Percentiles rank a stretch among this genome's conserved stretches.
Conservation (phyloP, 2,888 invertebrate species). For the Andrena dorsata region DNA sequence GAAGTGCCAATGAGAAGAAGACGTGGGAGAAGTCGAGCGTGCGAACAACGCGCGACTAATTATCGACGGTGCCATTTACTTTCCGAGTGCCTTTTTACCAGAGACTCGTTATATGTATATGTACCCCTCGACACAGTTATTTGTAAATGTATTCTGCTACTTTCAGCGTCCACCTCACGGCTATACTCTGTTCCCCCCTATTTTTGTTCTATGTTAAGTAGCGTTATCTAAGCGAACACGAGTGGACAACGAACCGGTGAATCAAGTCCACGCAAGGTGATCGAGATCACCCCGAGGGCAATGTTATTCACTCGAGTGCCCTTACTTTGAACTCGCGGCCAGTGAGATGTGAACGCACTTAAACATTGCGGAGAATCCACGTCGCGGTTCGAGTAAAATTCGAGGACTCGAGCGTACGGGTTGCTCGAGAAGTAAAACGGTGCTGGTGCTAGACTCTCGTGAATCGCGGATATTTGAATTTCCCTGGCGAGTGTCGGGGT, state of each 20-base stretch:
- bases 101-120: slow-evolving; percentile 51
- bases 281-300: background rate
- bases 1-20: slow-evolving; percentile 34
- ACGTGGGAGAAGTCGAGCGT: slow-evolving; percentile 13
- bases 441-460: background rate
- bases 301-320: background rate
- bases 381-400: background rate
- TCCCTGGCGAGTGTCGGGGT: slow-evolving; percentile 18
- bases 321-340: background rate
- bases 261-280: slow-evolving; percentile 1
- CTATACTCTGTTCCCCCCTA: slow-evolving; percentile 27
- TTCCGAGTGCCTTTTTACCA: slow-evolving; percentile 63
- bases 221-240: background rate
- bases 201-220: slow-evolving; percentile 5
- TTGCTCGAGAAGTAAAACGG: background rate
- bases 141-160: slow-evolving; percentile 55
- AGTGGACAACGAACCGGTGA: background rate
- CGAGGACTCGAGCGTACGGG: background rate
- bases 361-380: background rate
- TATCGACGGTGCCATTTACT: slow-evolving; percentile 77
- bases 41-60: slow-evolving; percentile 44
- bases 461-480: slow-evolving; percentile 10
- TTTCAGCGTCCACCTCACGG: slow-evolving; percentile 20
- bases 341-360: background rate
- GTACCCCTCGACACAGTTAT: slow-evolving; percentile 35